Evolutionary conservation across 1,140 invertebrate genomes (phyloP).

Genomic region (Hermetia illucens): DNA sequence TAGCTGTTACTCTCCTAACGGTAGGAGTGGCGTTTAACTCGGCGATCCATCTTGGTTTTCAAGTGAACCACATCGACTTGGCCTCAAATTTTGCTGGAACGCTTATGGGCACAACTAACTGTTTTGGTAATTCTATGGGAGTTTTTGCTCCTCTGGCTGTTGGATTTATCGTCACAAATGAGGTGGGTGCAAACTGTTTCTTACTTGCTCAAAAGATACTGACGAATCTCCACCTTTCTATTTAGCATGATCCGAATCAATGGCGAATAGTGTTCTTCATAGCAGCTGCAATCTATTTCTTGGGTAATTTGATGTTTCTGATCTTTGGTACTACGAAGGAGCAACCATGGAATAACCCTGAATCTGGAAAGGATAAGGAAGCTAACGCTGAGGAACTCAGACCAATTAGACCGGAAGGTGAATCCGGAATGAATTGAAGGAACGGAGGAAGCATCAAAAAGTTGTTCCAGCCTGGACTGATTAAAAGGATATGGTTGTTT

Average conservation of each 20-base stretch:
- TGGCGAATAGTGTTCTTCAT: slow-evolving; percentile 69
- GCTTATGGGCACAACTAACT: slow-evolving; percentile 59
- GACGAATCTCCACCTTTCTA: too few relatives aligned
- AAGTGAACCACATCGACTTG: slow-evolving; percentile 58
- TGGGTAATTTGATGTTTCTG: slow-evolving; percentile 52
- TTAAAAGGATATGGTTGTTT: too few relatives aligned
- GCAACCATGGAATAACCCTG: slow-evolving; percentile 51
- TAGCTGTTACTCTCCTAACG: slow-evolving; percentile 45
- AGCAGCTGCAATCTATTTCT: slow-evolving; percentile 49
- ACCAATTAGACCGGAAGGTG: too few relatives aligned
- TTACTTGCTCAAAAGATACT: too few relatives aligned
- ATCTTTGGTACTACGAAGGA: slow-evolving; percentile 47
- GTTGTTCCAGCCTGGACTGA: too few relatives aligned
- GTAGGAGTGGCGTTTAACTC: slow-evolving; percentile 64
- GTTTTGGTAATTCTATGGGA: slow-evolving; percentile 54
- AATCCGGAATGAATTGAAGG: too few relatives aligned
- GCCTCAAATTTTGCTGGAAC: slow-evolving; percentile 63
- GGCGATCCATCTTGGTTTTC: slow-evolving; percentile 53
- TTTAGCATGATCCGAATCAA: slow-evolving; percentile 37
- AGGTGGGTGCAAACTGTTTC: too few relatives aligned
- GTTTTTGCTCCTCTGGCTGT: slow-evolving; percentile 56
- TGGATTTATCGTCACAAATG: slow-evolving; percentile 45
- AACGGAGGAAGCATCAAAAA: too few relatives aligned
- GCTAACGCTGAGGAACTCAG: too few relatives aligned
- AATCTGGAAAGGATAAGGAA: too few relatives aligned